Base-by-base conservation (phyloP, 1,140 invertebrate genomes). In the Drosophila virilis region DNA sequence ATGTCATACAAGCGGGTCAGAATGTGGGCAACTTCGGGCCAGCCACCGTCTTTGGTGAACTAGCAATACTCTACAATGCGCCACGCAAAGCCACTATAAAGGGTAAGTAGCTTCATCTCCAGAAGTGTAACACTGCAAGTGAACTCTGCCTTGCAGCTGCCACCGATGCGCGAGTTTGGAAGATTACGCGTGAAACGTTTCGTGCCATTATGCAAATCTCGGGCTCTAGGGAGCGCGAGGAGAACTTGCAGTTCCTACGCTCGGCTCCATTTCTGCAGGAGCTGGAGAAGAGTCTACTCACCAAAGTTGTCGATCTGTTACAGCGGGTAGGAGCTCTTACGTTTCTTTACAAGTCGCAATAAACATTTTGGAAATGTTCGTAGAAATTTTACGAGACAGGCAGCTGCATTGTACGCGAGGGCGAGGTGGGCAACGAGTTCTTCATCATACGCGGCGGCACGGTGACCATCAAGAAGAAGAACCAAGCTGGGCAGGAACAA, bases 391-490 rank as follows among this genome's bases (percentile, higher is more conserved):
- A 97, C 92, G 94, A 95, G 52, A 94, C 96, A 17, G 97, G 96
- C 8, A 96, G 96, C 1, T 95, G 95, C 76, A 98, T 99, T 67
- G 96, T 99, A n/a, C 93, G 96, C 8, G 97, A 99, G 93, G 98
- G 98, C 0, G 97, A 98, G 51, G 94, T 95, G 64, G 98, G 98
- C 4, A 98, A 99, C 91, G 98, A 98, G 78, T 99, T 99, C 93
- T 99, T 97, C 91, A 98, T 99, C 66, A 98, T 99, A 68, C 96
- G 97, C 65, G 96, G 96, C 15, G 98, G 98, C 10, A 96, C 95
- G 71, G 98, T 98, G 28, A 94, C 95, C 58, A 95, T 97, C 58
- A 96, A 95, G 1, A 96, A 96, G 89, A 93, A 93, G 42, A 93
- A 94, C 15, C 93, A 94, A 7, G 93, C 93, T 0, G 92, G 91